phyloP scores from a whole-genome alignment of 2,113 vertebrate genomes.

The Hydropotes inermis region DNA sequence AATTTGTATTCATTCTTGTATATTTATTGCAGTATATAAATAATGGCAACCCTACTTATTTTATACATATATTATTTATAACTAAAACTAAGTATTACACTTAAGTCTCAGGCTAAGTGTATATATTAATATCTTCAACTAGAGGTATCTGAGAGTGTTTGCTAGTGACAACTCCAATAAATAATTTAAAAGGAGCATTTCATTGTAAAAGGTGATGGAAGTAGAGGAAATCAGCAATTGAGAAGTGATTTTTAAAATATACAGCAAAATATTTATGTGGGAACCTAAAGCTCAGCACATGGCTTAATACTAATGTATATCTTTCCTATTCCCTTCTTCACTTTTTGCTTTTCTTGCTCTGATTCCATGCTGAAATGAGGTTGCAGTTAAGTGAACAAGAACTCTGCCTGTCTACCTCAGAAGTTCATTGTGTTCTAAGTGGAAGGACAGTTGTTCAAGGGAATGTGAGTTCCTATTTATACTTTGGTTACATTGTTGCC shows the following conservation, averaged over 20 bases:
- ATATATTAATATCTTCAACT: slow-evolving; percentile 13
- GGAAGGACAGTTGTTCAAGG: neutral
- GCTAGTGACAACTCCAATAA: neutral
- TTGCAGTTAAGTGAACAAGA: neutral
- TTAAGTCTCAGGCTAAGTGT: neutral
- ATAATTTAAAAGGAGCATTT: slow-evolving; percentile 40
- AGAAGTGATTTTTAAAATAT: slow-evolving; percentile 43
- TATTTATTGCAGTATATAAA: slow-evolving; percentile 33
- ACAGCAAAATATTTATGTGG: slow-evolving; percentile 37
- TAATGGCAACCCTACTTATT: slow-evolving; percentile 30
- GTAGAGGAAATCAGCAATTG: neutral
- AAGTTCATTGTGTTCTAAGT: neutral
- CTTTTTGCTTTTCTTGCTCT: neutral
- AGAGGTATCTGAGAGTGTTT: slow-evolving; percentile 10
- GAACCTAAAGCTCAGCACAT: neutral
- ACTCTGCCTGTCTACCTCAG: neutral
- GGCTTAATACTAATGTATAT: neutral
- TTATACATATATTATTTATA: slow-evolving; percentile 42
- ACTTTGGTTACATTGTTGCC: neutral
- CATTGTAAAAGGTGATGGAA: slow-evolving; percentile 16
- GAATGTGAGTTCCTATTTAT: neutral
- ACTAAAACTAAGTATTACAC: slow-evolving; percentile 20
- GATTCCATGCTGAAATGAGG: neutral
- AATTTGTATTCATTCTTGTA: slow-evolving; percentile 39
- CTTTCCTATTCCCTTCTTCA: neutral